Evolutionary conservation across 2,113 vertebrate species (phyloP).

Genomic region (Catagonus wagneri): DNA sequence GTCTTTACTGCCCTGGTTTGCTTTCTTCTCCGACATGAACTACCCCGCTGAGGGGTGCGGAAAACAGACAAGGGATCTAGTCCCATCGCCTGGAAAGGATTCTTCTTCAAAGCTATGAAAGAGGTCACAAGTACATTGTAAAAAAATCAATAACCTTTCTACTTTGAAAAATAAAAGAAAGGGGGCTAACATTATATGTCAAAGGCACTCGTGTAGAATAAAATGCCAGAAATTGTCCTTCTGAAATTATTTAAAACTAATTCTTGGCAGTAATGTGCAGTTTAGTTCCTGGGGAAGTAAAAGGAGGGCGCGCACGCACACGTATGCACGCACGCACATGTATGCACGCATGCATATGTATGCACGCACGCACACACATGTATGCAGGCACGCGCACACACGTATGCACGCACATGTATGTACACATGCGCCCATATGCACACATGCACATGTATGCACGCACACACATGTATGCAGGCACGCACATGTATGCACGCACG

Average conservation of each 20-base stretch:
- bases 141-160: neutral
- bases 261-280: neutral
- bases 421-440: too few species aligned
- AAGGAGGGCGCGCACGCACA: neutral
- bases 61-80: neutral
- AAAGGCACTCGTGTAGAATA: neutral
- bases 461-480: too few species aligned
- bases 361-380: too few species aligned
- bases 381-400: too few species aligned
- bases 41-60: neutral
- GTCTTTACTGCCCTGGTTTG: too few species aligned
- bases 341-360: too few species aligned
- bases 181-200: neutral
- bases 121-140: neutral
- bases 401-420: neutral
- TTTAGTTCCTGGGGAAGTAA: neutral
- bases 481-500: neutral
- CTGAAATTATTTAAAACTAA: conserved; percentile 6
- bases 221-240: neutral
- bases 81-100: neutral
- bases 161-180: fast-evolving
- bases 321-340: too few species aligned
- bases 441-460: too few species aligned
- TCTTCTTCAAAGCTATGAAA: neutral
- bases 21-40: fast-evolving